Conservation (phyloP, 2,888 invertebrate genomes). For the Tryphoninae sp. region DNA sequence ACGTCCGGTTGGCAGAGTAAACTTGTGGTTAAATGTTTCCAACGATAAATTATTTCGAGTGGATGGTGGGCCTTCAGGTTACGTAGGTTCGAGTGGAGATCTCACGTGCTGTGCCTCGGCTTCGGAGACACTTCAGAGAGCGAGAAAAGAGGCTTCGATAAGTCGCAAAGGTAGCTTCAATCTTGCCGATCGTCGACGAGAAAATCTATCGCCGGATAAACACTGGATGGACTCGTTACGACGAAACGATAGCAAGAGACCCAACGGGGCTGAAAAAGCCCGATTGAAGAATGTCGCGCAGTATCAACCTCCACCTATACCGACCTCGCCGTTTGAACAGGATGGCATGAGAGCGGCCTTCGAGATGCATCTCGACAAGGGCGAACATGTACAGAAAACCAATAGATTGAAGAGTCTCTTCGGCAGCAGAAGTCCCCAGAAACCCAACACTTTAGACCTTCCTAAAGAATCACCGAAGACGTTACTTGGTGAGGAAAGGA, state of each 20-base stretch:
- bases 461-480: slow-evolving; percentile 76
- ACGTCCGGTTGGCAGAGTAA: slow-evolving; percentile 18
- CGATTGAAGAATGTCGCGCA: slow-evolving; percentile 83
- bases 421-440: slow-evolving; percentile 75
- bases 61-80: slow-evolving; percentile 63
- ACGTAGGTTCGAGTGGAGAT: slow-evolving; percentile 75
- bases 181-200: slow-evolving; percentile 69
- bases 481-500: slow-evolving; percentile 69
- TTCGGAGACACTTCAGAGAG: slow-evolving; percentile 73
- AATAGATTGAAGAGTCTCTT: slow-evolving; percentile 82
- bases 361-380: slow-evolving; percentile 84
- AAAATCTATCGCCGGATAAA: slow-evolving; percentile 78
- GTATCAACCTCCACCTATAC: slow-evolving; percentile 83
- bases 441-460: slow-evolving; percentile 74
- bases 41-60: neutral
- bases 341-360: slow-evolving; percentile 82
- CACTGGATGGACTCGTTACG: slow-evolving; percentile 84
- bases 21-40: too few relatives aligned
- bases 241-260: slow-evolving; percentile 82
- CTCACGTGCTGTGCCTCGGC: slow-evolving; percentile 69
- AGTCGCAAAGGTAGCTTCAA: slow-evolving; percentile 78
- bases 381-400: slow-evolving; percentile 80
- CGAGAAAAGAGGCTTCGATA: slow-evolving; percentile 71
- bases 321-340: slow-evolving; percentile 75
- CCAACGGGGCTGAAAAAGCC: slow-evolving; percentile 67